Percentiles rank a stretch among this genome's conserved stretches.
phyloP scores from a whole-genome alignment of 92 coral and sea anemone species.

The Virgularia gustaviana region DNA sequence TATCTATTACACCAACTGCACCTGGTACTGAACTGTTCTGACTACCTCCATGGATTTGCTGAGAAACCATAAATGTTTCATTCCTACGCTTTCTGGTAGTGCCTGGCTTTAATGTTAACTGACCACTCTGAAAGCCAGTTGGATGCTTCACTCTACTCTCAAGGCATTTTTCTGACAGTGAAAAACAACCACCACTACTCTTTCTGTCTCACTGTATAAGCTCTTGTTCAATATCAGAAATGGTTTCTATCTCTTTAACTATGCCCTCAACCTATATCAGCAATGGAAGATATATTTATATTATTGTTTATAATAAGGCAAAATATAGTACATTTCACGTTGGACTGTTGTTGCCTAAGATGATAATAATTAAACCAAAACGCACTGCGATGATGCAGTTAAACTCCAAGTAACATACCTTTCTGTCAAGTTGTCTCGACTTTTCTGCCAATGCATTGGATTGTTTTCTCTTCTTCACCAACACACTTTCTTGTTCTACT shows the following conservation, averaged over 20 bases:
- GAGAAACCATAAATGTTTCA: conserved; percentile 12
- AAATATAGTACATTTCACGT: no score
- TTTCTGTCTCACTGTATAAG: background rate
- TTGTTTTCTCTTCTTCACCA: background rate
- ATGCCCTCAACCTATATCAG: conserved; percentile 9
- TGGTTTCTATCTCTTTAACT: background rate
- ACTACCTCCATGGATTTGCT: conserved; percentile 15
- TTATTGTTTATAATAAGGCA: background rate
- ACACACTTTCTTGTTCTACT: background rate
- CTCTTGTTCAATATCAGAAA: conserved; percentile 7
- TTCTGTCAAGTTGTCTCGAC: background rate
- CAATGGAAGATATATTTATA: background rate
- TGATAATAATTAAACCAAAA: no score
- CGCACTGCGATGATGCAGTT: background rate
- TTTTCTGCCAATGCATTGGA: background rate
- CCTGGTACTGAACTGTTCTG: conserved; percentile 19
- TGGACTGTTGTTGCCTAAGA: no score
- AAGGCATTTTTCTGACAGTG: background rate
- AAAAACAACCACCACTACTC: background rate
- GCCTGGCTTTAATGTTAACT: background rate
- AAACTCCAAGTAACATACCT: background rate
- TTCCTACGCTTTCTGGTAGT: conserved; percentile 11
- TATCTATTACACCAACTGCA: conserved; percentile 14
- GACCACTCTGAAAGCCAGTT: conserved; percentile 2
- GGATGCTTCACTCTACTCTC: conserved; percentile 10